Percentiles rank a stretch among this genome's conserved stretches.
Conservation (phyloP, 1,140 invertebrate genomes). For the Spodoptera frugiperda region DNA sequence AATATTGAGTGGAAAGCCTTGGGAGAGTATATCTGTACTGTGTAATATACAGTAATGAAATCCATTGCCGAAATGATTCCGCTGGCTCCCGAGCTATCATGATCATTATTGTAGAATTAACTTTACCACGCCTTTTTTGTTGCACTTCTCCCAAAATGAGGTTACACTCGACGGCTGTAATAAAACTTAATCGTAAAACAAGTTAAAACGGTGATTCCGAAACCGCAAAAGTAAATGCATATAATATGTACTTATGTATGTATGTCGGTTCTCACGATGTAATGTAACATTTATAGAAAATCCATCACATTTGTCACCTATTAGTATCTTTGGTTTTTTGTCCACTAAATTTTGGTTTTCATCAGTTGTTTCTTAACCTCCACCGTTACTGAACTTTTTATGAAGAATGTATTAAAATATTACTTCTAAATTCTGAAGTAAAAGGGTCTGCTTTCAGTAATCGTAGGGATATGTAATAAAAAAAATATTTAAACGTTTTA, state of each 20-base stretch:
- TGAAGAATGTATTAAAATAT: too few species aligned
- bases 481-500: too few species aligned
- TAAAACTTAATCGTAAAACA: conserved; percentile 22
- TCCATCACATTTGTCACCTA: too few species aligned
- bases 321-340: too few species aligned
- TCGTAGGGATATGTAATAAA: too few species aligned
- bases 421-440: too few species aligned
- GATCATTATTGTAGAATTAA: conserved; percentile 43
- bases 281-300: neutral
- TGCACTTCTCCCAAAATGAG: conserved; percentile 14
- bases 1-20: conserved; percentile 25
- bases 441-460: too few species aligned
- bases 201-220: neutral
- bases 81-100: neutral
- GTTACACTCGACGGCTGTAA: conserved; percentile 18
- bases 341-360: too few species aligned
- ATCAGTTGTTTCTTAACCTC: too few species aligned
- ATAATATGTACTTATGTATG: neutral
- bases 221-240: neutral
- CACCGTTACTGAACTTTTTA: too few species aligned
- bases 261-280: neutral
- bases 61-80: conserved; percentile 30
- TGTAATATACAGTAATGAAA: conserved; percentile 30
- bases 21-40: conserved; percentile 14
- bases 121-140: conserved; percentile 27